Conservation (phyloP, 1,140 invertebrate genomes). For the Caenorhabditis remanei region DNA sequence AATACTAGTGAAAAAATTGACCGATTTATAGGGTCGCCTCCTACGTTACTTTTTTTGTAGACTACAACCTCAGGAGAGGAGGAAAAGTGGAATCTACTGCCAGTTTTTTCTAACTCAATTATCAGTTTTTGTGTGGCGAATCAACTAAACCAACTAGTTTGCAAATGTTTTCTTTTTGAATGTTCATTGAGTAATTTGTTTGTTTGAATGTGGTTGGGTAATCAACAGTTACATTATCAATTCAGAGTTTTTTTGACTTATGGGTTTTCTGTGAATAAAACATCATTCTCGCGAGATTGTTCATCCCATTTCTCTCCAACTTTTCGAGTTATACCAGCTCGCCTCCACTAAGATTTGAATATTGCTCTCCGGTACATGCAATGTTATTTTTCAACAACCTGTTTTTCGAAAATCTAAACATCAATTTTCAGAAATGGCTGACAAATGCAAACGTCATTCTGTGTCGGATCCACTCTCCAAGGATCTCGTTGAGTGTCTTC, state of each 20-base stretch:
- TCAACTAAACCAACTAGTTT: too few species aligned
- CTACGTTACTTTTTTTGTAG: not conserved
- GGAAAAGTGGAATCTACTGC: too few species aligned
- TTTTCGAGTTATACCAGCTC: too few species aligned
- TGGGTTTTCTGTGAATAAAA: too few species aligned
- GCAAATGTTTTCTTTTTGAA: not conserved
- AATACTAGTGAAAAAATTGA: not conserved
- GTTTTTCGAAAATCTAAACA: not conserved
- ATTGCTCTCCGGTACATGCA: not conserved
- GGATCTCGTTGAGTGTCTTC: constrained; percentile 76
- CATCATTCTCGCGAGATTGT: not conserved
- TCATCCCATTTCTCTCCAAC: not conserved
- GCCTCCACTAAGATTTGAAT: too few species aligned
- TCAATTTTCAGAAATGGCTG: constrained; percentile 47
- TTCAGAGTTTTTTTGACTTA: not conserved
- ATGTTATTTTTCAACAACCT: not conserved
- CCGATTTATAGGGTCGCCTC: not conserved
- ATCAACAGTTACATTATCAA: constrained; percentile 11
- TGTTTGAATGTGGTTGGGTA: not conserved
- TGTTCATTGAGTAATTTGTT: not conserved
- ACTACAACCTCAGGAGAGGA: too few species aligned
- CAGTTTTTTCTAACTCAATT: too few species aligned
- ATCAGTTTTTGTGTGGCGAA: too few species aligned
- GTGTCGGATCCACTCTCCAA: constrained; percentile 75
- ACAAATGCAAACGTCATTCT: constrained; percentile 61